Base-by-base conservation (phyloP, 2,797 vertebrate genomes). In the Mionectes olivaceus region DNA sequence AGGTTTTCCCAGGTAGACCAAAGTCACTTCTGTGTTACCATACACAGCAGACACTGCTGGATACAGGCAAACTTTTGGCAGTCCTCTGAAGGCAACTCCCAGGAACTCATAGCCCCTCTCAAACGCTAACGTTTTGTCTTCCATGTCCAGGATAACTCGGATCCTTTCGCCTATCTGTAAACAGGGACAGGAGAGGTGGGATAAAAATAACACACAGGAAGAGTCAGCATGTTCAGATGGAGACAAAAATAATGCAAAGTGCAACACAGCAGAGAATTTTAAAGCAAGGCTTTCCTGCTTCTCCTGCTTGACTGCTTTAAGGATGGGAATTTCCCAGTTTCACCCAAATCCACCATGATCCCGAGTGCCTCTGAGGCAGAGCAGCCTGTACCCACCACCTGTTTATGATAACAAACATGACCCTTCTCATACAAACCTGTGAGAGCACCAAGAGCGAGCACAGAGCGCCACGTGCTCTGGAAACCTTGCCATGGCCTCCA, bases 11-110 rank as follows among this genome's bases (percentile, higher is more conserved):
- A 99, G 97, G 96, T 99, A 99, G 92, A 99, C 99, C 99, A 99
- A 99, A 96, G 99, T 99, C 98, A 99, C 99, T 98, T 99, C 99
- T 27, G 99, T 99, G 98, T 99, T 99, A 76, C 99, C 99, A 37
- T 99, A 99, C 17, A 99, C 99, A 33, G 99, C 99, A 33, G 99
- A 99, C 79, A 99, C 99, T 41, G 99, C 99, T 17, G 99, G 99
- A 95, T 99, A 99, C 60, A 99, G 98, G 95, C 99, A 99, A 95
- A 98, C 98, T 97, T 99, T 99, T 56, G 99, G 99, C 82, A 99
- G 98, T 97, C 99, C 99, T 91, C 99, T 98, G 97, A 99, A 99
- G 19, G 99, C 99, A 94, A 99, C 98, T 56, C 99, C 99, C 27
- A 99, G 98, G 96, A 99, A 99, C 97, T 99, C 99, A 81, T 99